Percentiles rank a stretch among this genome's conserved stretches.
These are phyloP conservation scores for Eudyptes chrysolophus DNA, from an alignment of 2,113 vertebrate genomes.

Conservation along the genomic window DNA sequence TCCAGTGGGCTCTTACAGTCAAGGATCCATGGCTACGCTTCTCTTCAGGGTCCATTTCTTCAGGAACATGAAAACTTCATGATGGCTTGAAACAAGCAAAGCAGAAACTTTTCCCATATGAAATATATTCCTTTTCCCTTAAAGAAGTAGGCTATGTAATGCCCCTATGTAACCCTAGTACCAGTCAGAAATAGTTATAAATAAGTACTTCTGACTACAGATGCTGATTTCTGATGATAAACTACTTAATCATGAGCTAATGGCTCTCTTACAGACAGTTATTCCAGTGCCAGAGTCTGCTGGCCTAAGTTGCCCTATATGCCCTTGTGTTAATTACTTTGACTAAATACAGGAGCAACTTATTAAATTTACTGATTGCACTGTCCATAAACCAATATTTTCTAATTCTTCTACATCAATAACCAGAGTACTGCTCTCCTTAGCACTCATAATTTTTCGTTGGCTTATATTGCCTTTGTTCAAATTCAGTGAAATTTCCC, in stretches of 20 bases:
- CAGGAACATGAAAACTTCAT: not conserved
- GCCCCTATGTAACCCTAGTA: not conserved
- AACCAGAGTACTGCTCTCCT: not conserved
- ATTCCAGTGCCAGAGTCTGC: conserved; percentile 24
- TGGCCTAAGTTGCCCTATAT: conserved; percentile 46
- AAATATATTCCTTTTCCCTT: not conserved
- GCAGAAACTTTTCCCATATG: not conserved
- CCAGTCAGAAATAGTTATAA: conserved; percentile 37
- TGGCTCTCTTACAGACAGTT: conserved; percentile 39
- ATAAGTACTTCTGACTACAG: conserved; percentile 4
- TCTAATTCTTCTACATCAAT: conserved; percentile 24
- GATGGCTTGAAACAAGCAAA: not conserved
- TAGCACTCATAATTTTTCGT: not conserved
- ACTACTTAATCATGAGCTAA: conserved; percentile 67
- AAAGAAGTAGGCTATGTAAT: not conserved
- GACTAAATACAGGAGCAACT: conserved; percentile 70
- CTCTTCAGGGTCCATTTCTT: not conserved
- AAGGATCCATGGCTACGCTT: not conserved
- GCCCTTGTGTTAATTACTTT: conserved; percentile 76
- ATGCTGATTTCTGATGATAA: conserved; percentile 53
- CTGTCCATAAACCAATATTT: conserved; percentile 62
- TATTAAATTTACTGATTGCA: conserved; percentile 74
- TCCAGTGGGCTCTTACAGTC: not conserved
- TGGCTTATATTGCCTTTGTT: not conserved
- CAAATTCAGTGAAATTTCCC: not conserved